Base-by-base conservation (phyloP, 2,113 vertebrate genomes). In the Lophura nycthemera region DNA sequence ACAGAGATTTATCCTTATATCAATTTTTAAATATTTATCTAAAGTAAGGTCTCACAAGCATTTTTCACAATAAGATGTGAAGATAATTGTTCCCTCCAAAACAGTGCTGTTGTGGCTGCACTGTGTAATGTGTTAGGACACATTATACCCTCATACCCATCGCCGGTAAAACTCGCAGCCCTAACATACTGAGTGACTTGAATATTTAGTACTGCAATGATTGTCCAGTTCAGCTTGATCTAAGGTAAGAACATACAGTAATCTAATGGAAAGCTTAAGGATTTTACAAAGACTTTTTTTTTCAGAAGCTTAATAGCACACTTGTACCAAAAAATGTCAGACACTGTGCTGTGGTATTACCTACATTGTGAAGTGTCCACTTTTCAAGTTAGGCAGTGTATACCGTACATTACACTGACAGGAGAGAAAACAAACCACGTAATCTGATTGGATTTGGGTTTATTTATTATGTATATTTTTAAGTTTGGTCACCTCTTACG, bases 311-410 rank as follows among this genome's bases (percentile, higher is more conserved):
- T 95, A 84, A 71, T 96, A 97, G 93, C 95, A 97, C 95, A 97
- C 93, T 96, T 97, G 86, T 98, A 98, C 97, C 97, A 98, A 98
- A 98, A 97, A 96, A 96, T 36, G 96, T 97, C 95, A 96, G 97
- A 90, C 96, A 97, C 97, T 98, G 97, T 98, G 97, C 96, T 97
- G 94, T 97, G 90, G 52, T 95, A 73, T 83, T 93, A 94, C 88
- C 72, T 96, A 75, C 77, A 20, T 96, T 47, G 9, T 96, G 83
- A 72, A 96, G 94, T 73, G 65, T 94, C 94, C 96, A 95, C 86
- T 95, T 95, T 66, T 93, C 47, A 42, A 88, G 91, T 92, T 95
- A 96, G 90, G 91, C 94, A 95, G 86, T 83, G 67, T 85, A 83
- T 95, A 40, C 86, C 45, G 34, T 77, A 47, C 38, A 13, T 95